Evolutionary conservation across 1,140 invertebrate genomes (phyloP), one percentile per base, ranked within the genome.

Genomic region (Calosoma granatense): DNA sequence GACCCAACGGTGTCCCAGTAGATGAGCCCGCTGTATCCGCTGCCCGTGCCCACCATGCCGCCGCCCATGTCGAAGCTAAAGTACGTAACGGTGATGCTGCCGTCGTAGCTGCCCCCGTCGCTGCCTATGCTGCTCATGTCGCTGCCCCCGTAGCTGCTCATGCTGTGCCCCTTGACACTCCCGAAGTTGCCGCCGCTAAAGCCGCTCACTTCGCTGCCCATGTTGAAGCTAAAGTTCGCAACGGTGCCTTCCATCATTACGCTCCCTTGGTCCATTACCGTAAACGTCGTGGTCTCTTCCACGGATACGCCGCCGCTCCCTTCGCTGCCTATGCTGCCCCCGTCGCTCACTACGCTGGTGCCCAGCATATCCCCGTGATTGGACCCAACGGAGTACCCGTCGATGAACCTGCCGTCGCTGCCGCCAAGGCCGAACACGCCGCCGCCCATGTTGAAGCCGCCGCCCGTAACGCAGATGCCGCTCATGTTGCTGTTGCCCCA

Each of bases 11-110:
- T 6, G 73, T 76, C 1, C 78, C 78, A 3, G 74, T 81, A 0
- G 79, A 82, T 52, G 80, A 79, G 2, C 75, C 76, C 41, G 80
- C 80, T 61, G 81, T 82, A 2, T 75, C 78, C 56, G 76, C 77
- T 61, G 79, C 79, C 20, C 80, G 79, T 62, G 74, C 77, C n/a
- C 75, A 76, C 9, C 81, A 81, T 62, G 69, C 74, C 54, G 75
- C 77, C n/a, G 77, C 78, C 15, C 59, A 63, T 54, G 63, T 60
- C 19, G 59, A 56, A 17, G 59, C 59, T 19, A 52, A 52, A 21
- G 56, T 36, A 36, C 43, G 26, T 9, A 36, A 36, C 26, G 26
- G 26, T 36, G 26, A 36, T 36, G 41, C 17, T 17, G 41, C 41
- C 17, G 41, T 47, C 4, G 69, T 74, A 9, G 78, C 81, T 61